phyloP scores from a whole-genome alignment of 2,797 vertebrate species.

The Eospalax fontanierii region DNA sequence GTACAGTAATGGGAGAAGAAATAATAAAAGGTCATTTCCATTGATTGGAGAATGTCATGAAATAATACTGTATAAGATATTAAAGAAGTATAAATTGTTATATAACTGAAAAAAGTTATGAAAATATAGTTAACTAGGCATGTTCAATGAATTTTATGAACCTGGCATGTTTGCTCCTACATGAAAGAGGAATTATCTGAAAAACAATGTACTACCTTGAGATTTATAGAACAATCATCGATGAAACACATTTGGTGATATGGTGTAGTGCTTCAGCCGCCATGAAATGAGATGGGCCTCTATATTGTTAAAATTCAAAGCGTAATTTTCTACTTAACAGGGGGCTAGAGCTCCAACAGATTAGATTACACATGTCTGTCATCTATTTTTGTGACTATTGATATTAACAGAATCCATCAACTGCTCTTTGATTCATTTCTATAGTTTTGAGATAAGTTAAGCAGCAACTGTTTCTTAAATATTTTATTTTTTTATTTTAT shows the following conservation, averaged over 20 bases:
- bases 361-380: constrained; percentile 69
- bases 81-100: constrained; percentile 60
- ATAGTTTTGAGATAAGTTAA: constrained; percentile 61
- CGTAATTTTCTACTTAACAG: constrained; percentile 45
- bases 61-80: constrained; percentile 65
- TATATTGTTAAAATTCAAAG: constrained; percentile 49
- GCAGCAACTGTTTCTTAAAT: too few species aligned
- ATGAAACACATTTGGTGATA: neutral
- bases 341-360: neutral
- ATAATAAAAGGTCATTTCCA: constrained; percentile 47
- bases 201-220: constrained; percentile 2
- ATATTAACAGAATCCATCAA: constrained; percentile 68
- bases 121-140: constrained; percentile 57
- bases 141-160: neutral
- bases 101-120: constrained; percentile 50
- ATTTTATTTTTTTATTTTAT: too few species aligned
- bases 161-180: neutral
- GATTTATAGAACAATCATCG: neutral
- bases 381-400: constrained; percentile 52
- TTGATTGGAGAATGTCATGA: constrained; percentile 69
- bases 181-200: neutral
- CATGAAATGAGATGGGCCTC: constrained; percentile 23
- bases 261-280: neutral
- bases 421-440: constrained; percentile 70
- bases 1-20: constrained; percentile 60